Evolutionary conservation across 2,797 vertebrate species (phyloP), one percentile per base, ranked within the genome.

Genomic region (Tangara arthus): DNA sequence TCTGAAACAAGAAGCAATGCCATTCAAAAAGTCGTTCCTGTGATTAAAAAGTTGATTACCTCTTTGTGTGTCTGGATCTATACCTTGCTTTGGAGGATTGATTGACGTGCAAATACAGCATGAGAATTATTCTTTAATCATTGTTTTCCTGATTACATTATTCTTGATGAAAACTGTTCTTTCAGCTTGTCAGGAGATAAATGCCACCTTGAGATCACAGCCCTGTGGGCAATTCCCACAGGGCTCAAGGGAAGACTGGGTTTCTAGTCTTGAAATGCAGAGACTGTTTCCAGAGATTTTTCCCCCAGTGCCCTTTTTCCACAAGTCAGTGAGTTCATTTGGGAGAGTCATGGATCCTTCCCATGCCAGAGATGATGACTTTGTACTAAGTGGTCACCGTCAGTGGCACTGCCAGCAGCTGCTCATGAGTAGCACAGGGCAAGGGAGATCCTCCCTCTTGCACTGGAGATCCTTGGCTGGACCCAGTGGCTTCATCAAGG

Each of bases 61-160:
- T 73, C 8, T 12, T 55, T 39, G 13, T 61, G 8, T 53, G 41
- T 92, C 27, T 70, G 64, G 32, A 73, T 87, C 63, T 68, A 15
- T 78, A 60, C 16, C 30, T 79, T 53, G 32, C 46, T 79, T 30
- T 12, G 68, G 61, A 49, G 30, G n/a, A 57, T 46, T 3, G 8
- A 49, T 2, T 78, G 55, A 55, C 3, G 0, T 27, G 34, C 0
- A 0, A 71, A 46, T 60, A 12, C 50, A 47, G 32, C 0, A 0
- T 35, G 26, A 79, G n/a, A 82, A 82, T 91, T 93, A 70, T 34
- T 85, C 41, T 81, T 90, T 92, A 84, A 66, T 75, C 12, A 14
- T 57, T 77, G 46, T 82, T 90, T 83, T 39, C 11, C 14, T 81
- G 65, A 34, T 61, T 35, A 32, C 28, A 23, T 71, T 83, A 59